phyloP scores from a whole-genome alignment of 2,797 vertebrate genomes.

The Momotus momota region DNA sequence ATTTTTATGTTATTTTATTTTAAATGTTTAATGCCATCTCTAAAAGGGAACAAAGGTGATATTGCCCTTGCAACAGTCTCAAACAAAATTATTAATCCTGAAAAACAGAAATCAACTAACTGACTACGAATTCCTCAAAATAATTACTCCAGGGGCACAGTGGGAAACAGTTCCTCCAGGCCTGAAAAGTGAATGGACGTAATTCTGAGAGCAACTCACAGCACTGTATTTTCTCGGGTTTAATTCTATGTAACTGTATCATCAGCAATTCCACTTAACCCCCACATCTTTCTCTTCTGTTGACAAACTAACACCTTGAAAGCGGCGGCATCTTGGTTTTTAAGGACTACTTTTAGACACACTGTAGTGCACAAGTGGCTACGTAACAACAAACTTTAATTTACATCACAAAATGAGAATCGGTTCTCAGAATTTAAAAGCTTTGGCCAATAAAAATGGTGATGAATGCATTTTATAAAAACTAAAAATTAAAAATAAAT shows the following conservation, averaged over 20 bases:
- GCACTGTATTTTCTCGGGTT: not conserved
- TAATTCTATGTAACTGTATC: not conserved
- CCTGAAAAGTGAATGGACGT: not conserved
- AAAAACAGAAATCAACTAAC: not conserved
- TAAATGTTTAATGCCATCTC: not conserved
- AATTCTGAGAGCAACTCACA: not conserved
- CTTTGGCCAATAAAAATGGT: not conserved
- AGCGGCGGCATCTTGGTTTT: not conserved
- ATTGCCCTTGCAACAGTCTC: not conserved
- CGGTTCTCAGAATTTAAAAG: not conserved
- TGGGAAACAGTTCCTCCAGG: not conserved
- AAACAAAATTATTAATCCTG: not conserved
- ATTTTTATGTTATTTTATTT: not conserved
- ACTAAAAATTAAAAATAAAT: not conserved
- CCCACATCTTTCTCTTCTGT: not conserved
- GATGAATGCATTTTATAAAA: not conserved
- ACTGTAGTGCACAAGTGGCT: not conserved
- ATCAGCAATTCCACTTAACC: not conserved
- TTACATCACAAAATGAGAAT: not conserved
- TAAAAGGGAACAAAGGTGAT: not conserved
- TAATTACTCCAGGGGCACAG: not conserved
- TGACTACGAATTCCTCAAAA: conserved; percentile 6
- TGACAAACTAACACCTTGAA: not conserved
- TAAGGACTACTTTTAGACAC: not conserved
- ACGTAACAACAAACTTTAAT: not conserved